Conservation (phyloP, 1,140 invertebrate genomes). For the Ooceraea biroi region DNA sequence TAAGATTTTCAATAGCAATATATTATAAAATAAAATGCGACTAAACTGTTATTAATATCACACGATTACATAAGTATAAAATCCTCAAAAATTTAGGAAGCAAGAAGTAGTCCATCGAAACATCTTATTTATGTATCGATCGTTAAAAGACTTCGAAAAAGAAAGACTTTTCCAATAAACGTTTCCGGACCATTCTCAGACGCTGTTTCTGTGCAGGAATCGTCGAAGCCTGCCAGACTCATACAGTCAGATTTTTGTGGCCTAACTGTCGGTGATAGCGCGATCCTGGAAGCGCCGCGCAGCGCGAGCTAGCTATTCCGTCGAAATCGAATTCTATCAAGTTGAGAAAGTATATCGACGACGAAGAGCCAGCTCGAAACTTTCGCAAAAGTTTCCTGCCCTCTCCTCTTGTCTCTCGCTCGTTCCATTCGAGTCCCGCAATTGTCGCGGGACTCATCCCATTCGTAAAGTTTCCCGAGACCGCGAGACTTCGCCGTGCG, state of each 20-base stretch:
- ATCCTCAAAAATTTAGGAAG: neutral
- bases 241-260: slow-evolving; percentile 66
- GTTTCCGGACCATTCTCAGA: neutral
- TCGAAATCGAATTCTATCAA: slow-evolving; percentile 70
- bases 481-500: slow-evolving; percentile 23
- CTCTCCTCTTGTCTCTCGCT: slow-evolving; percentile 29
- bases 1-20: neutral
- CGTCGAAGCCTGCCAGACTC: neutral
- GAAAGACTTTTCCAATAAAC: slow-evolving; percentile 15
- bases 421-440: slow-evolving; percentile 28
- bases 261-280: slow-evolving; percentile 57
- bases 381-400: slow-evolving; percentile 42
- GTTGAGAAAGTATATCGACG: slow-evolving; percentile 66
- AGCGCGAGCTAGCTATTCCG: slow-evolving; percentile 34
- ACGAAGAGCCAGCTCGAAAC: slow-evolving; percentile 59
- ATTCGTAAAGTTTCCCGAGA: slow-evolving; percentile 42
- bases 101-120: neutral
- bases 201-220: neutral
- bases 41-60: slow-evolving; percentile 5
- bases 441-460: slow-evolving; percentile 47
- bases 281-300: slow-evolving; percentile 40
- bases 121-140: neutral
- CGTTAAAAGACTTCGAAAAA: slow-evolving; percentile 9
- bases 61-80: neutral
- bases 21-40: neutral